Conservation (phyloP, 2,797 vertebrate species). For the Micromesistius poutassou region DNA sequence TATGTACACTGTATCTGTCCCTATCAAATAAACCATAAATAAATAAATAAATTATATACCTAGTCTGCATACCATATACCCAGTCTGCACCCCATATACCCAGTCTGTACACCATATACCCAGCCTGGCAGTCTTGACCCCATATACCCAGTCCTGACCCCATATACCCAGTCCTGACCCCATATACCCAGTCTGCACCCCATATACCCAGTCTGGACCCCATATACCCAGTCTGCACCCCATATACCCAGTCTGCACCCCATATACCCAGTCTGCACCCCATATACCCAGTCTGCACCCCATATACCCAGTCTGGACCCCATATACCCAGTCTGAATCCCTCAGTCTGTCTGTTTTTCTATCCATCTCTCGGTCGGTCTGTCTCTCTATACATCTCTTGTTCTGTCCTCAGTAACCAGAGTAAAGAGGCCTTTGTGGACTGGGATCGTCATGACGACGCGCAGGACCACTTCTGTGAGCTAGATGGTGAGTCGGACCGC, state of each 20-base stretch:
- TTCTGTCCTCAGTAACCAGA: slow-evolving; percentile 80
- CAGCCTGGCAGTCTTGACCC: neutral
- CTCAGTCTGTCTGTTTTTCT: neutral
- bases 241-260: no score
- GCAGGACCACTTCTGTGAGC: slow-evolving; percentile 95
- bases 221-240: no score
- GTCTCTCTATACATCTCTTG: neutral
- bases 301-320: no score
- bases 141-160: no score
- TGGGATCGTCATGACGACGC: slow-evolving; percentile 96
- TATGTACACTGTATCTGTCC: no score
- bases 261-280: no score
- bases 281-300: no score
- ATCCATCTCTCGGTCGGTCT: neutral
- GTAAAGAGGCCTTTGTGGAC: slow-evolving; percentile 91
- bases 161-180: neutral
- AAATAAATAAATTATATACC: no score
- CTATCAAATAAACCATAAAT: no score
- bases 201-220: no score
- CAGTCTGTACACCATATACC: neutral
- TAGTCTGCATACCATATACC: neutral
- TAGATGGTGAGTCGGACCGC: slow-evolving; percentile 80
- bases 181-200: no score
- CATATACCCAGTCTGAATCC: neutral
- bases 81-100: neutral